phyloP scores from a whole-genome alignment of 2,888 invertebrate genomes.

The Taphrorychus bicolor region DNA sequence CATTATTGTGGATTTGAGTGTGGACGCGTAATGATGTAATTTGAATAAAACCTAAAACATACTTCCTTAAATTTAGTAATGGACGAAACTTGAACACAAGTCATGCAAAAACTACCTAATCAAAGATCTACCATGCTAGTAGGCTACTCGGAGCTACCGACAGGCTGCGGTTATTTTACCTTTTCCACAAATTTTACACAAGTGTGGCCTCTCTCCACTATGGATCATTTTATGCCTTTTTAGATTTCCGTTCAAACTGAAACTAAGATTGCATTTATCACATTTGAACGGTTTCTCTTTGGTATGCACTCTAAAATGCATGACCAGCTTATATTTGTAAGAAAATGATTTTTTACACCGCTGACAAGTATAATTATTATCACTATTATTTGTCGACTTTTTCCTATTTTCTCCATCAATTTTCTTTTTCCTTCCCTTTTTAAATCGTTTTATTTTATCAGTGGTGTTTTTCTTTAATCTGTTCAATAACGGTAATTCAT shows the following conservation, averaged over 20 bases:
- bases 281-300: slow-evolving; percentile 37
- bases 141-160: neutral
- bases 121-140: neutral
- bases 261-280: slow-evolving; percentile 42
- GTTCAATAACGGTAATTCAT: slow-evolving; percentile 18
- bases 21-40: slow-evolving; percentile 25
- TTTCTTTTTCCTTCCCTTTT: neutral
- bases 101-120: neutral
- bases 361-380: slow-evolving; percentile 12
- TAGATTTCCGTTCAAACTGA: slow-evolving; percentile 44
- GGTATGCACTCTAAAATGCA: slow-evolving; percentile 32
- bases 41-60: slow-evolving; percentile 23
- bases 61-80: neutral
- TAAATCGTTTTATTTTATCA: neutral
- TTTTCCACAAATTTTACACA: slow-evolving; percentile 42
- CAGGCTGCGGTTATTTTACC: slow-evolving; percentile 11
- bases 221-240: slow-evolving; percentile 45
- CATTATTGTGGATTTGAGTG: slow-evolving; percentile 11
- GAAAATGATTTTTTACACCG: slow-evolving; percentile 29
- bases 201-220: slow-evolving; percentile 43
- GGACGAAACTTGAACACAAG: neutral
- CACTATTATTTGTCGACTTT: neutral
- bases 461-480: neutral
- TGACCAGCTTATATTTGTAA: slow-evolving; percentile 22
- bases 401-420: neutral